Percentiles rank a stretch among this genome's conserved stretches.
Conservation (phyloP, 1,140 invertebrate genomes). For the Odontomachus brunneus region DNA sequence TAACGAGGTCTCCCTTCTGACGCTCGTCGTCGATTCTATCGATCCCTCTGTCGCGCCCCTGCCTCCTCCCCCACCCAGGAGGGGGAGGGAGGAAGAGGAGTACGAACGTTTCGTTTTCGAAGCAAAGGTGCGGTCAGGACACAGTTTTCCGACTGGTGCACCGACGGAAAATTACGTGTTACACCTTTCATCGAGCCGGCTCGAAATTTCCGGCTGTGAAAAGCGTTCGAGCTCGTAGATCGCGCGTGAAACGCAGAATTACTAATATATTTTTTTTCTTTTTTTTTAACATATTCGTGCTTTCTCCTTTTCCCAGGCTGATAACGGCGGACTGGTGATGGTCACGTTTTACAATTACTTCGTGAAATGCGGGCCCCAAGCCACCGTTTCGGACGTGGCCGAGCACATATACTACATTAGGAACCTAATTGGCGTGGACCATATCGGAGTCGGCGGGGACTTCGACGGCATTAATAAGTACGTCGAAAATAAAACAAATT, state of each 20-base stretch:
- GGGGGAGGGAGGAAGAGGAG: neutral
- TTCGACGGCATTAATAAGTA: slow-evolving; percentile 88
- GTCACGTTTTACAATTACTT: slow-evolving; percentile 95
- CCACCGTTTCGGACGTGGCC: slow-evolving; percentile 91
- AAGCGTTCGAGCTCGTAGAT: slow-evolving; percentile 15
- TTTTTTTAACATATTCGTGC: neutral
- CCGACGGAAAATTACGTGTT: slow-evolving; percentile 36
- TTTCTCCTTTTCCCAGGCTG: slow-evolving; percentile 86
- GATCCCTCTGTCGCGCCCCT: neutral
- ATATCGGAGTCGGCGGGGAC: slow-evolving; percentile 87
- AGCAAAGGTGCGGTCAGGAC: slow-evolving; percentile 20
- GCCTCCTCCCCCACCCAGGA: no score
- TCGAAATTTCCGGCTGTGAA: slow-evolving; percentile 20
- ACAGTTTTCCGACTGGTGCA: slow-evolving; percentile 6
- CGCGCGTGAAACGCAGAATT: slow-evolving; percentile 12
- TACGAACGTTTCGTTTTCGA: slow-evolving; percentile 30
- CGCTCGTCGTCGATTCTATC: slow-evolving; percentile 44
- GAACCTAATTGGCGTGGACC: slow-evolving; percentile 87
- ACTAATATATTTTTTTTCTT: neutral
- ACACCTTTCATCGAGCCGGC: slow-evolving; percentile 15
- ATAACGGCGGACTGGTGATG: slow-evolving; percentile 94
- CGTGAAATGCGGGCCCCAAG: slow-evolving; percentile 91
- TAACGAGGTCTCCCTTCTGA: slow-evolving; percentile 45
- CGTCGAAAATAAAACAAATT: slow-evolving; percentile 58
- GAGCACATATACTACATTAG: slow-evolving; percentile 88